Percentiles rank a stretch among this genome's conserved stretches.
Conservation (phyloP, 2,797 vertebrate genomes). For the Diplodus sargus region DNA sequence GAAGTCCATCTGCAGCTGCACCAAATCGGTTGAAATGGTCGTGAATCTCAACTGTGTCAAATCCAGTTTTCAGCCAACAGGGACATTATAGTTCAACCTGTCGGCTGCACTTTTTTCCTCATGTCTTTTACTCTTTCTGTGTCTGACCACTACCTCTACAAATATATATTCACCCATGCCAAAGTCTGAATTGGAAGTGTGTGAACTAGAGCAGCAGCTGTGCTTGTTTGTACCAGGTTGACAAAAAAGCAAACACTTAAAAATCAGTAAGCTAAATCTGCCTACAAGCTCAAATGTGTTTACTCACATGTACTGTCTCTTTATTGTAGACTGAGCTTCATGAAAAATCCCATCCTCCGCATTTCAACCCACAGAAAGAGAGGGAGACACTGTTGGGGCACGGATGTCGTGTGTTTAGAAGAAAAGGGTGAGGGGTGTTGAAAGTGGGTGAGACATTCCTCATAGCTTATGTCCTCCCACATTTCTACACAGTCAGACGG, state of each 20-base stretch:
- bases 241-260: neutral
- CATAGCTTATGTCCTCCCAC: conserved; percentile 54
- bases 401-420: conserved; percentile 48
- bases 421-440: conserved; percentile 54
- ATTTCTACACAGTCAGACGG: conserved; percentile 40
- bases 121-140: neutral
- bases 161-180: neutral
- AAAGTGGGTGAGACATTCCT: conserved; percentile 76
- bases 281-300: neutral
- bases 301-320: neutral
- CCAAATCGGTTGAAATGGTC: too few relatives aligned
- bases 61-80: too few relatives aligned
- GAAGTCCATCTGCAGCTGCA: too few relatives aligned
- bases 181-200: neutral
- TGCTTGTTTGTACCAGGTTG: neutral
- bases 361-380: neutral
- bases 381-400: neutral
- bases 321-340: conserved; percentile 2
- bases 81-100: too few relatives aligned
- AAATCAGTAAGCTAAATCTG: neutral
- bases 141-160: neutral
- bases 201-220: neutral
- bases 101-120: neutral
- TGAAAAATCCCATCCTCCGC: conserved; percentile 8
- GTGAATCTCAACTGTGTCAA: too few relatives aligned